These are phyloP conservation scores for Lasioglossum pauxillum DNA, from an alignment of 2,888 invertebrate species.

Conservation along the genomic window DNA sequence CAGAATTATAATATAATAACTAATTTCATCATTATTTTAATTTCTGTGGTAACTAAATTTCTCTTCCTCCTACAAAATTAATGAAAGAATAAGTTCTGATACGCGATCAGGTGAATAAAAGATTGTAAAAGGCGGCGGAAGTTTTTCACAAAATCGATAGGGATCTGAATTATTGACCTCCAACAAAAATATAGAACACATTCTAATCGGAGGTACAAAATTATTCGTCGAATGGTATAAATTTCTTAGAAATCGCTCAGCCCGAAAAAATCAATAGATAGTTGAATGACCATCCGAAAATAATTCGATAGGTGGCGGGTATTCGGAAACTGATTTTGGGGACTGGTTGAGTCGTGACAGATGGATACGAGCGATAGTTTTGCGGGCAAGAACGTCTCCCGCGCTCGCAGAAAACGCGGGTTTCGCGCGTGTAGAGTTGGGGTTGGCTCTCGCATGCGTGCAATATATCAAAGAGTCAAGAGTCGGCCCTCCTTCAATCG, in stretches of 20 bases:
- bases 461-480: slow-evolving; percentile 59
- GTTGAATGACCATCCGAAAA: background rate
- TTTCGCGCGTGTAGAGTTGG: slow-evolving; percentile 31
- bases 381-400: background rate
- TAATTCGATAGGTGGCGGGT: background rate
- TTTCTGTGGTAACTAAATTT: background rate
- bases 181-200: background rate
- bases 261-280: background rate
- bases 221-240: background rate
- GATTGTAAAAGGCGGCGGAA: background rate
- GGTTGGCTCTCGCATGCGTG: slow-evolving; percentile 47
- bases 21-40: background rate
- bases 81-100: background rate
- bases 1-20: background rate
- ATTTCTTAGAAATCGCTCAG: background rate
- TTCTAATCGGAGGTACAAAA: background rate
- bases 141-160: background rate
- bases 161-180: background rate
- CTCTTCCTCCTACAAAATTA: background rate
- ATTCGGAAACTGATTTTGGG: background rate
- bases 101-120: background rate
- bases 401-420: slow-evolving; percentile 22
- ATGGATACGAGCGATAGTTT: background rate
- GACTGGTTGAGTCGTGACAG: background rate
- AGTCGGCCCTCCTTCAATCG: slow-evolving; percentile 58